Base-by-base conservation (phyloP, 2,113 vertebrate species). In the Origma solitaria region DNA sequence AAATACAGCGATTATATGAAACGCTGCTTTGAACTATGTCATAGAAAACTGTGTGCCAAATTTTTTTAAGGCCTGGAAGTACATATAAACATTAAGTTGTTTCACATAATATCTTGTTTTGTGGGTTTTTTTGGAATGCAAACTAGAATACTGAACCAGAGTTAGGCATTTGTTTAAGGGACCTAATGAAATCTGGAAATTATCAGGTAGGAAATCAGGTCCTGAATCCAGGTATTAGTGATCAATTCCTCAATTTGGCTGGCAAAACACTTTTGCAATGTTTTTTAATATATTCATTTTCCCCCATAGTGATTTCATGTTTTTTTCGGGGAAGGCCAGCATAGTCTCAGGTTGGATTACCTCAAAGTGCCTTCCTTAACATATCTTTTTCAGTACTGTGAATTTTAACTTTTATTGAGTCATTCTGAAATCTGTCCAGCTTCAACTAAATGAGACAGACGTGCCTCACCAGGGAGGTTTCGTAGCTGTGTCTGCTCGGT, bases 1-100 rank as follows among this genome's bases (percentile, higher is more conserved):
- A 97, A 96, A 97, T 96, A 77, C 91, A 88, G 71, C 6, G 35
- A 87, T 96, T 96, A 96, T 76, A 71, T 89, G 91, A 95, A 82
- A 79, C 61, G 37, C 61, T 50, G 35, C 47, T 95, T 93, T 92
- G 87, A 97, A 94, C 88, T 79, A 50, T 72, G 57, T 50, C 51
- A 77, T 35, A 82, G 84, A 94, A 91, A 95, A 92, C 84, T 42
- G 40, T 35, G 27, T 94, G 82, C 82, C 87, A 92, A 31, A 8
- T 73, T 73, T 94, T 96, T 95, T 94, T 95, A 92, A 79, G 75
- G 54, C 80, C 86, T 69, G 37, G 50, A 93, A 94, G 69, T 86
- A 88, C 19, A 16, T 90, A 88, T 45, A 86, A 94, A 91, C 23
- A 12, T 45, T 45, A 61, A 83, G 65, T 25, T 17, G 23, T 71